A percentile compares a stretch with the other conserved stretches of the same genome.
These are phyloP conservation scores for Python bivittatus DNA, from an alignment of 2,113 vertebrate species.

Conservation along the genomic window DNA sequence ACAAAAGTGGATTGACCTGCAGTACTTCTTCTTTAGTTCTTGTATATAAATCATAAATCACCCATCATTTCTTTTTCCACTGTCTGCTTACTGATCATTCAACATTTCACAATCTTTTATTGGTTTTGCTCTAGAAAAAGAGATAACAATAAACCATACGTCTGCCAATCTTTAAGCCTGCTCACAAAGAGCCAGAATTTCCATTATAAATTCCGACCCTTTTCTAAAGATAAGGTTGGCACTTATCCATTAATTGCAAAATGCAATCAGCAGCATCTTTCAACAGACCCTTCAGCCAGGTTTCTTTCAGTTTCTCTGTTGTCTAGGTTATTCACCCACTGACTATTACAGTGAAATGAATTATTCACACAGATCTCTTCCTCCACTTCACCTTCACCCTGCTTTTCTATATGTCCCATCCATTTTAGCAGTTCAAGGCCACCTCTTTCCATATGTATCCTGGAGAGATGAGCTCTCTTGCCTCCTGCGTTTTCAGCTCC, in stretches of 20 bases:
- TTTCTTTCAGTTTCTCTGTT: background rate
- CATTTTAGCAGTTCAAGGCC: background rate
- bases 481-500: background rate
- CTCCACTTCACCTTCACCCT: background rate
- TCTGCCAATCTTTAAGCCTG: slow-evolving; percentile 25
- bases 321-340: background rate
- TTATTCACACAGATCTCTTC: background rate
- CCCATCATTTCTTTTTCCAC: background rate
- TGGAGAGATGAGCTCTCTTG: background rate
- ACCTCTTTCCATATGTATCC: background rate
- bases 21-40: background rate
- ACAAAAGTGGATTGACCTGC: background rate
- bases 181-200: slow-evolving; percentile 2
- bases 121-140: background rate
- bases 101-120: background rate
- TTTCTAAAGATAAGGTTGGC: background rate
- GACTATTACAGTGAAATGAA: background rate
- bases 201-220: background rate
- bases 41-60: background rate
- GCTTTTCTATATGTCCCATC: background rate
- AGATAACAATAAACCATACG: background rate
- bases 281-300: background rate
- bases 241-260: background rate
- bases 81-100: background rate
- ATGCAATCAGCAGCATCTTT: background rate